Evolutionary conservation across 2,888 invertebrate species (phyloP), one percentile per base, ranked within the genome.

Genomic region (Heliconius sara): DNA sequence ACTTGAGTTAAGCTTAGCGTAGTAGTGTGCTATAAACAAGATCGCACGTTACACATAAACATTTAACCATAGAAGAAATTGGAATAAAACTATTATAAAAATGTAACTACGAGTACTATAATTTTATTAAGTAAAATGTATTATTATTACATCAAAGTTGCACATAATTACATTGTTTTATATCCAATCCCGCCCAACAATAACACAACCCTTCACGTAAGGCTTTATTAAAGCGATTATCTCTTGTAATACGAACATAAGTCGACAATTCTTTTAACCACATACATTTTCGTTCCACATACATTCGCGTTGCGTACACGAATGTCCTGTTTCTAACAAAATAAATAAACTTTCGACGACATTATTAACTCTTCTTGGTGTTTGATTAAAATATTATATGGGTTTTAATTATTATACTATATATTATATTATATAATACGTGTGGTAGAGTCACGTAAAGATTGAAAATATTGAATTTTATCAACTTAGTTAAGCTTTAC

Each of bases 161-260:
- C 75, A 60, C 9, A 73, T 66, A 75, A 75, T 66, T 75, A 63
- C 75, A 43, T 47, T 66, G 43, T 66, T 79, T 65, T 71, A 68
- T 79, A 76, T 52, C 16, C 75, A 47, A 71, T 76, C 71, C 63
- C 71, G 27, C 27, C 27, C 27, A 27, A 13, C 72, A 77, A 77
- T 77, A 77, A 77, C 77, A 78, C 70, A 78, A 57, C 75, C 43
- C 74, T 74, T 72, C 68, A 47, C 60, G 78, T 82, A 80, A 76
- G 82, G 82, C 80, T 82, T 82, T 27, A 27, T 27, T 77, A 80
- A 82, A 74, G 79, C 71, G 80, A 80, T 82, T 80, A 80, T 65
- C 76, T 47, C 27, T 22, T 52, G 60, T 78, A 72, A 73, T 73
- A 73, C 78, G 63, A 79, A 67, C 70, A 76, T 77, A 77, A 72